These are phyloP conservation scores for Danaus plexippus DNA, from an alignment of 1,140 invertebrate species.

Conservation along the genomic window DNA sequence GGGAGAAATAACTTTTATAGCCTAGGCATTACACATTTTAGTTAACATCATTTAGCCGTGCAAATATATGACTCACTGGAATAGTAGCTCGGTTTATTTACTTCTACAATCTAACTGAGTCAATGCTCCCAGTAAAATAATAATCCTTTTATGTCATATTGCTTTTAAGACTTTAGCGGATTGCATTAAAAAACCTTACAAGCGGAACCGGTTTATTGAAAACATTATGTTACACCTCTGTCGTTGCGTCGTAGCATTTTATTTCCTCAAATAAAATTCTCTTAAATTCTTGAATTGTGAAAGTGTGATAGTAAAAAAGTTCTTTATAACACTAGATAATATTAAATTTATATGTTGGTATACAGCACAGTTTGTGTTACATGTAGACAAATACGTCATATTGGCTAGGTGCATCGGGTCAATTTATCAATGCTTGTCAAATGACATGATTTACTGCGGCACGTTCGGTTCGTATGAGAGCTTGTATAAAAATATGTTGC, in stretches of 20 bases:
- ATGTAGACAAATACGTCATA: constrained; percentile 20
- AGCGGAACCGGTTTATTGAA: constrained; percentile 11
- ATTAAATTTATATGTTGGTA: constrained; percentile 2
- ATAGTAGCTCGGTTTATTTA: constrained; percentile 3
- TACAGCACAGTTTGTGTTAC: constrained; percentile 10
- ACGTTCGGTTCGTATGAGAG: constrained; percentile 15
- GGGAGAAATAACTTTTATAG: constrained; percentile 31
- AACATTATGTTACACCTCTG: constrained; percentile 13
- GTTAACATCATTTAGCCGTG: constrained; percentile 15
- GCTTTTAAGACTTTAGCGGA: constrained; percentile 7
- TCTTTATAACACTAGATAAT: constrained; percentile 11
- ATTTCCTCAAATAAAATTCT: constrained; percentile 13
- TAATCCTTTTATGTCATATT: constrained; percentile 19
- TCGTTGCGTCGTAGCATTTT: constrained; percentile 13
- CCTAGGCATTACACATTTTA: constrained; percentile 41
- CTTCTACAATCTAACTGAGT: not conserved
- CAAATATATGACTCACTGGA: constrained; percentile 3
- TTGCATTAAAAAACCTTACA: constrained; percentile 12
- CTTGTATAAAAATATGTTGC: constrained; percentile 26
- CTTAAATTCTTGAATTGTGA: constrained; percentile 11
- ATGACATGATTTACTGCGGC: constrained; percentile 36
- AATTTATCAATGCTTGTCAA: constrained; percentile 41
- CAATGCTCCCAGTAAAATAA: constrained; percentile 2
- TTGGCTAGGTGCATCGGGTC: constrained; percentile 31
- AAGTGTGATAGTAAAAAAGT: constrained; percentile 9